Evolutionary conservation across 1,140 invertebrate species (phyloP).

Genomic region (Pteromalus puparum): DNA sequence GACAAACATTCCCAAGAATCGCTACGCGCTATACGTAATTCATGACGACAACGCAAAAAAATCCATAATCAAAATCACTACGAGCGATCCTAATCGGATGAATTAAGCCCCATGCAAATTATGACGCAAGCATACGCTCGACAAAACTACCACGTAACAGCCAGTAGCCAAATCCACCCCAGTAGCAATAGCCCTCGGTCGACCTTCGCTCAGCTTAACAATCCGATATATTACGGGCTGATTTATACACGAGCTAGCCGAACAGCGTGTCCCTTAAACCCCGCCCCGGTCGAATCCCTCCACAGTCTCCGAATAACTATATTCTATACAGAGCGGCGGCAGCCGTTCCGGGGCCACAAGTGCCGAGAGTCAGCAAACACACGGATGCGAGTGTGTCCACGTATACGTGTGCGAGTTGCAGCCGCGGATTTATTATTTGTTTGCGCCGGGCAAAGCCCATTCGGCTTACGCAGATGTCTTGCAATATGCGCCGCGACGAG

Average conservation of each 20-base stretch:
- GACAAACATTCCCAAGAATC: not conserved
- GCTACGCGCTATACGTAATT: too few relatives aligned
- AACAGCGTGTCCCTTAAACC: not conserved
- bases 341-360: not conserved
- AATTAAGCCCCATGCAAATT: not conserved
- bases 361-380: not conserved
- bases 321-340: not conserved
- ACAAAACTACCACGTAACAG: not conserved
- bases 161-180: not conserved
- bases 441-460: constrained; percentile 23
- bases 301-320: not conserved
- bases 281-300: not conserved
- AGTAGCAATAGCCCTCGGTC: too few relatives aligned
- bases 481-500: not conserved
- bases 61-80: not conserved
- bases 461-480: constrained; percentile 9
- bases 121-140: not conserved
- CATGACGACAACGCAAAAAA: too few relatives aligned
- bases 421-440: constrained; percentile 26
- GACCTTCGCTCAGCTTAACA: not conserved
- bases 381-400: not conserved
- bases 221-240: constrained; percentile 5
- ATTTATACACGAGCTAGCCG: not conserved
- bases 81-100: not conserved
- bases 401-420: not conserved